Conservation (phyloP, 2,113 vertebrate species). For the Macquaria ambigua region DNA sequence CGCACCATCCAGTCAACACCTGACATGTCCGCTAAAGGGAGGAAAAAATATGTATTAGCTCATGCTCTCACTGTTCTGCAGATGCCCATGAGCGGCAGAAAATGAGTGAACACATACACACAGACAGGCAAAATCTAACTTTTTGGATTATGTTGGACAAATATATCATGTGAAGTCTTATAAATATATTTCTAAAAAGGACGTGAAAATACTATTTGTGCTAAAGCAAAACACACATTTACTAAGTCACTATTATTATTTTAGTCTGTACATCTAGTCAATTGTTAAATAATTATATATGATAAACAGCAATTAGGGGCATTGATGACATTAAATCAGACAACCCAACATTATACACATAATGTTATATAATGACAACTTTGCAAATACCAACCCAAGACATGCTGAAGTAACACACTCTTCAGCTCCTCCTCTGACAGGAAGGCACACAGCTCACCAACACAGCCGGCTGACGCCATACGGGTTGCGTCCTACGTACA, state of each 20-base stretch:
- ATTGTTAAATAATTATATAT: neutral
- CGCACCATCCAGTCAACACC: conserved; percentile 99
- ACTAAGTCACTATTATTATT: neutral
- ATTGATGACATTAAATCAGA: neutral
- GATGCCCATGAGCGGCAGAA: neutral
- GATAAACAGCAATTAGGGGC: neutral
- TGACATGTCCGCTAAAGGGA: conserved; percentile 89
- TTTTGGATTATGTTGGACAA: neutral
- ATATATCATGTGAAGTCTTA: neutral
- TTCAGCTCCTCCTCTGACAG: conserved; percentile 94
- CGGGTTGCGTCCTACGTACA: conserved; percentile 93
- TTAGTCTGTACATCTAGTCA: neutral
- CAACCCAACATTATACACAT: neutral
- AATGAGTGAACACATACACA: neutral
- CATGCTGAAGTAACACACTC: conserved; percentile 89
- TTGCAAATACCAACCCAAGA: conserved; percentile 87
- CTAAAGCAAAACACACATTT: neutral
- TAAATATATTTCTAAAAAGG: neutral
- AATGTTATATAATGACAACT: neutral
- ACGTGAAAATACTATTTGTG: neutral
- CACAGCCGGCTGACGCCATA: conserved; percentile 94
- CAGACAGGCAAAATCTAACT: too few species aligned
- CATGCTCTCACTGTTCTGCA: neutral
- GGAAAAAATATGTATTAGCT: neutral
- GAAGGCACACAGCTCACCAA: conserved; percentile 95